Percentiles rank a stretch among this genome's conserved stretches.
These are phyloP conservation scores for Alcis repandata DNA, from an alignment of 2,888 invertebrate species.

Conservation along the genomic window DNA sequence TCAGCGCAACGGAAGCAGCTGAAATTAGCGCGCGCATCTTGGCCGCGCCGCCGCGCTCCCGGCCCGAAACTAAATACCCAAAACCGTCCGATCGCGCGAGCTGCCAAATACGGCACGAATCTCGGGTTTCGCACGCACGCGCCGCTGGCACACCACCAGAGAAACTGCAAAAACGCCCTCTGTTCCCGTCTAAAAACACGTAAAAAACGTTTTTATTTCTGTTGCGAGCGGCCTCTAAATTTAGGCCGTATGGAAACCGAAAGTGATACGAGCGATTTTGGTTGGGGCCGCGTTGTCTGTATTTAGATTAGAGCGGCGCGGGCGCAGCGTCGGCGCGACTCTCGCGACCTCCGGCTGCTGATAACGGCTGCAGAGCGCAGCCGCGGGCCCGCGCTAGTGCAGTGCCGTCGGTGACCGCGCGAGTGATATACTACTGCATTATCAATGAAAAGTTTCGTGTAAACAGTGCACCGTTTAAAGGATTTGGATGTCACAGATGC, in stretches of 20 bases:
- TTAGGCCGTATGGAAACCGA: slow-evolving; percentile 85
- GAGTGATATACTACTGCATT: slow-evolving; percentile 40
- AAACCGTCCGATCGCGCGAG: slow-evolving; percentile 73
- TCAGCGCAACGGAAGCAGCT: slow-evolving; percentile 66
- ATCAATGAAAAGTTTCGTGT: slow-evolving; percentile 59
- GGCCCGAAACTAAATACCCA: slow-evolving; percentile 83
- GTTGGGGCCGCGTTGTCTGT: slow-evolving; percentile 82
- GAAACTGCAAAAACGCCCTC: slow-evolving; percentile 74
- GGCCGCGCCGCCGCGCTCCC: slow-evolving; percentile 57
- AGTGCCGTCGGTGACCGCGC: slow-evolving; percentile 36
- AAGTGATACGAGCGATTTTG: slow-evolving; percentile 85
- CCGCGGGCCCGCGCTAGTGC: slow-evolving; percentile 47
- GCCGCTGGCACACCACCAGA: slow-evolving; percentile 69
- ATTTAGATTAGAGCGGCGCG: slow-evolving; percentile 80
- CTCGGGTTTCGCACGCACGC: slow-evolving; percentile 80
- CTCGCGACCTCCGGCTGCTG: slow-evolving; percentile 44
- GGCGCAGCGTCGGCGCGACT: slow-evolving; percentile 54
- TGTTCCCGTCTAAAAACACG: slow-evolving; percentile 84
- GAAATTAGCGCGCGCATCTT: slow-evolving; percentile 65
- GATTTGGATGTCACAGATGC: slow-evolving; percentile 82
- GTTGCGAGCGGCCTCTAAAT: slow-evolving; percentile 84
- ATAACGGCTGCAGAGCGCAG: slow-evolving; percentile 46
- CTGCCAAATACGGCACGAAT: slow-evolving; percentile 85
- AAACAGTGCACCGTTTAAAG: slow-evolving; percentile 58
- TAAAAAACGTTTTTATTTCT: slow-evolving; percentile 85